Conservation (phyloP, 2,113 vertebrate genomes). For the Trematomus loennbergii region DNA sequence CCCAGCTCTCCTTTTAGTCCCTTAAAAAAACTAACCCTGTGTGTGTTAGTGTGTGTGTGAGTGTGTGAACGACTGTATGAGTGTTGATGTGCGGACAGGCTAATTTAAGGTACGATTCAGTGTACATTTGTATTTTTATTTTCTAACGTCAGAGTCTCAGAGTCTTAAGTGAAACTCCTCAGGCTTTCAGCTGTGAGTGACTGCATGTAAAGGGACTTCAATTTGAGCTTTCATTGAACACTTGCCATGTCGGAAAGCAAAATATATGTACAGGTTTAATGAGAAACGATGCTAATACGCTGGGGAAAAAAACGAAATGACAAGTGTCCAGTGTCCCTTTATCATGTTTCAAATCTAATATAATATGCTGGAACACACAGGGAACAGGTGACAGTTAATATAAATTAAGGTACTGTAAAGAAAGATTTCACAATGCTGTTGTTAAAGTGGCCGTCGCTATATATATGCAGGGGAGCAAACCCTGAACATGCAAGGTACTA, state of each 20-base stretch:
- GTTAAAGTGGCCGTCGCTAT: constrained; percentile 40
- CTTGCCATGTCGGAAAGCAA: constrained; percentile 36
- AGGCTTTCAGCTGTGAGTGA: background rate
- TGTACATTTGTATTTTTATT: background rate
- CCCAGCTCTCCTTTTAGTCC: constrained; percentile 37
- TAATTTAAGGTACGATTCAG: constrained; percentile 33
- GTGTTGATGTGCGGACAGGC: constrained; percentile 29
- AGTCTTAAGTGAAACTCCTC: constrained; percentile 21
- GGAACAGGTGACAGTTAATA: constrained; percentile 25
- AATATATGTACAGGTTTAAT: constrained; percentile 57
- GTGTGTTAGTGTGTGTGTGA: constrained; percentile 39
- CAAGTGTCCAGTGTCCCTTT: constrained; percentile 19
- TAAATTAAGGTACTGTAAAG: constrained; percentile 50
- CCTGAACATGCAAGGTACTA: constrained; percentile 9
- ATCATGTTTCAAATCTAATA: background rate
- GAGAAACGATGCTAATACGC: constrained; percentile 50
- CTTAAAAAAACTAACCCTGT: constrained; percentile 14
- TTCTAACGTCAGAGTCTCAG: constrained; percentile 1
- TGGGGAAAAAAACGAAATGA: constrained; percentile 21
- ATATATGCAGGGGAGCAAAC: constrained; percentile 26
- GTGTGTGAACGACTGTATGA: constrained; percentile 24
- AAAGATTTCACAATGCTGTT: constrained; percentile 14
- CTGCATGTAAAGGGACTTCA: constrained; percentile 28
- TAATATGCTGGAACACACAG: constrained; percentile 9
- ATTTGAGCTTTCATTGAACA: constrained; percentile 3